phyloP scores from a whole-genome alignment of 92 coral and sea anemone species.

The Scolanthus callimorphus region DNA sequence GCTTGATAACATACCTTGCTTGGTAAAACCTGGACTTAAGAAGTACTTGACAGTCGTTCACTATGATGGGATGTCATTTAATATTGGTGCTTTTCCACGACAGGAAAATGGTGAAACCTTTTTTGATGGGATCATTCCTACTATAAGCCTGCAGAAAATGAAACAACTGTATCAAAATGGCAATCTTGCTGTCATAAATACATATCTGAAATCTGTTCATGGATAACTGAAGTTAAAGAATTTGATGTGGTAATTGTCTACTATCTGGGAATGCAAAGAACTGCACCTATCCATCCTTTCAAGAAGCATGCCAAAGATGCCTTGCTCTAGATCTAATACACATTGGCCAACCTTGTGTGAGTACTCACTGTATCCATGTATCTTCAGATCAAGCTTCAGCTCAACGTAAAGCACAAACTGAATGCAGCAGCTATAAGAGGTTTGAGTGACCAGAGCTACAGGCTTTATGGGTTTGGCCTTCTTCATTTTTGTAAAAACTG shows the following conservation, averaged over 20 bases:
- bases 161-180: constrained; percentile 33
- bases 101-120: neutral
- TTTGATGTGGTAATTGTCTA: constrained; percentile 48
- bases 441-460: constrained; percentile 17
- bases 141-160: constrained; percentile 20
- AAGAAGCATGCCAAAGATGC: neutral
- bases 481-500: constrained; percentile 56
- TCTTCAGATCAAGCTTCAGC: neutral
- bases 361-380: neutral
- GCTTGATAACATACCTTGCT: constrained; percentile 37
- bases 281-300: constrained; percentile 5
- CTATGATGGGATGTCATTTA: constrained; percentile 57
- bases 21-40: neutral
- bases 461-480: constrained; percentile 58
- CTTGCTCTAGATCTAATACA: neutral
- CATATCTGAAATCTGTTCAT: constrained; percentile 26
- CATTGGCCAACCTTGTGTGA: neutral
- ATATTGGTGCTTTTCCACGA: neutral
- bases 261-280: constrained; percentile 23
- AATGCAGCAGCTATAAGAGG: constrained; percentile 13
- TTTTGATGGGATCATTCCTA: neutral
- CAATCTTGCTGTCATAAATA: constrained; percentile 31
- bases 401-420: neutral
- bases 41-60: constrained; percentile 30
- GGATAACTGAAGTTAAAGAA: constrained; percentile 64